Conservation (phyloP, 2,113 vertebrate genomes). For the Eolophus roseicapilla region DNA sequence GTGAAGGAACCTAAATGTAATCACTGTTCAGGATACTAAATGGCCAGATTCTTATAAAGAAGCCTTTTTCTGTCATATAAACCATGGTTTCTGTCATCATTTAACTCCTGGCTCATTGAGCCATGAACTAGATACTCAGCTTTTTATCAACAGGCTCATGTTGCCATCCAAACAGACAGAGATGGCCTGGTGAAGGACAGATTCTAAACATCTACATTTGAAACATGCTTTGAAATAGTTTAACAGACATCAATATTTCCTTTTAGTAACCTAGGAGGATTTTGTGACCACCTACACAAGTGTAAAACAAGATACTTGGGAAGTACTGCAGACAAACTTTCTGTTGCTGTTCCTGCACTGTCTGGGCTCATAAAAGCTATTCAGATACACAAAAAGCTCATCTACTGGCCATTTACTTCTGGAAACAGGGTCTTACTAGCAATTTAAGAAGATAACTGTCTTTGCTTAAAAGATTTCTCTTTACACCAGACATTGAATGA, state of each 20-base stretch:
- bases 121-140: neutral
- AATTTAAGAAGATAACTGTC: neutral
- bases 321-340: neutral
- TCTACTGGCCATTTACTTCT: neutral
- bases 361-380: neutral
- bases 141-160: neutral
- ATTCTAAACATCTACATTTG: neutral
- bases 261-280: neutral
- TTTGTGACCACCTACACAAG: neutral
- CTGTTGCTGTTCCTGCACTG: neutral
- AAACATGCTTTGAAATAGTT: neutral
- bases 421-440: neutral
- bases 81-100: neutral
- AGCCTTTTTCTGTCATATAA: neutral
- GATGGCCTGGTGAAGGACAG: neutral
- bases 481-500: neutral
- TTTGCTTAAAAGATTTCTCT: neutral
- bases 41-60: neutral
- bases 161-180: rapidly evolving
- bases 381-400: neutral
- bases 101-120: neutral
- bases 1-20: neutral
- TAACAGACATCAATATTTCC: neutral
- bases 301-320: neutral
- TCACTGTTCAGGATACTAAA: neutral